These are phyloP conservation scores for Drosophila lowei DNA, from an alignment of 1,140 invertebrate genomes.

Conservation along the genomic window DNA sequence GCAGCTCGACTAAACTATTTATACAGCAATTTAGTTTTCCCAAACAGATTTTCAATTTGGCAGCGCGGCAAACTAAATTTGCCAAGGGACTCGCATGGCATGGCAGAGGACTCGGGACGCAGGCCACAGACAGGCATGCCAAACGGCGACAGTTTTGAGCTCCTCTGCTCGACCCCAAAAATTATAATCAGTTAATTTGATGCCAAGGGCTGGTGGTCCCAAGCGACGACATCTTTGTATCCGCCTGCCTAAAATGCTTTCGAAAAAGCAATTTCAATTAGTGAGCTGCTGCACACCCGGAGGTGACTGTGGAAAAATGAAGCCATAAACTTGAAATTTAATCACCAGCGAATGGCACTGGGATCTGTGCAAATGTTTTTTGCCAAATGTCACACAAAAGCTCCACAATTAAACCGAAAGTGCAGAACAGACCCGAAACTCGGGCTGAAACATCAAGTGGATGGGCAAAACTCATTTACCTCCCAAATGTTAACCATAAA, in stretches of 20 bases:
- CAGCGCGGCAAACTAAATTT: conserved; percentile 39
- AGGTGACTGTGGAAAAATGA: conserved; percentile 45
- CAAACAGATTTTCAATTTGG: conserved; percentile 69
- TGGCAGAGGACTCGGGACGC: not conserved
- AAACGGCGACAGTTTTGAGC: conserved; percentile 8
- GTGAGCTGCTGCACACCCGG: conserved; percentile 31
- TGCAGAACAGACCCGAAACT: conserved; percentile 28
- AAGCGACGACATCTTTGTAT: conserved; percentile 63
- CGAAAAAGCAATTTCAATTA: conserved; percentile 80
- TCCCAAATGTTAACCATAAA: conserved; percentile 73
- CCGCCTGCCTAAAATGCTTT: conserved; percentile 52
- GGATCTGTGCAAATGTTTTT: conserved; percentile 55
- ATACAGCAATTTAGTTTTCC: conserved; percentile 64
- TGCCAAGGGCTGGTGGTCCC: conserved; percentile 33
- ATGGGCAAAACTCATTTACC: conserved; percentile 70
- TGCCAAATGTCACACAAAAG: conserved; percentile 56
- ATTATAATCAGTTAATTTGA: conserved; percentile 79
- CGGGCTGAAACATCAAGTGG: conserved; percentile 44
- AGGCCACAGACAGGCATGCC: not conserved
- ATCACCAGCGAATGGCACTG: conserved; percentile 56
- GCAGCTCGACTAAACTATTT: conserved; percentile 64
- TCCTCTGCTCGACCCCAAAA: conserved; percentile 55
- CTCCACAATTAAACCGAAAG: conserved; percentile 61
- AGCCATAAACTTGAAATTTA: conserved; percentile 72
- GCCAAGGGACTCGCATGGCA: conserved; percentile 7